phyloP scores from a whole-genome alignment of 1,140 invertebrate species.

The Thrips palmi region DNA sequence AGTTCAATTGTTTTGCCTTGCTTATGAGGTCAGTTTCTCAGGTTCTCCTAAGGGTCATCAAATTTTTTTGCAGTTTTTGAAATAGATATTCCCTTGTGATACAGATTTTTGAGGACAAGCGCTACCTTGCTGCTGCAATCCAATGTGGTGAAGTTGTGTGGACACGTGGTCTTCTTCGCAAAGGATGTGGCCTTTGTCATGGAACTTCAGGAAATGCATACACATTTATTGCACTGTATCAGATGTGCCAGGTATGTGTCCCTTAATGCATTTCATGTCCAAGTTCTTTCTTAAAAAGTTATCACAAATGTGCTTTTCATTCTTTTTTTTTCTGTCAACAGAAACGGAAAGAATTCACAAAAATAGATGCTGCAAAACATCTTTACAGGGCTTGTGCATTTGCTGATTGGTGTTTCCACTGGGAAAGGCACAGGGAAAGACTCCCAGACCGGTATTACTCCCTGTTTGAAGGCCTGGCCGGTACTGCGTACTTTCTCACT shows the following conservation, averaged over 20 bases:
- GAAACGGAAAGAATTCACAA: conserved; percentile 6
- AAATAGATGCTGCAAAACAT: conserved; percentile 30
- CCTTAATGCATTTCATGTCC: conserved; percentile 7
- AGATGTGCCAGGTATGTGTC: conserved; percentile 46
- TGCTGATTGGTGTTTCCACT: conserved; percentile 64
- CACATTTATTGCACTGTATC: conserved; percentile 62
- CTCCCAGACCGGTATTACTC: conserved; percentile 62
- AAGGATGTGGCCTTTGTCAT: conserved; percentile 85
- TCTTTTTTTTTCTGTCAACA: conserved; percentile 7
- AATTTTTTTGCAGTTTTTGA: no score
- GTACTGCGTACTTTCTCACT: conserved; percentile 47
- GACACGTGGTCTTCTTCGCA: conserved; percentile 65
- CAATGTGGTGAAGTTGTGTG: conserved; percentile 64
- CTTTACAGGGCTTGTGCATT: conserved; percentile 63
- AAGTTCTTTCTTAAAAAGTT: neutral
- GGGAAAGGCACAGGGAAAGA: conserved; percentile 43
- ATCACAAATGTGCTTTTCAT: conserved; percentile 6
- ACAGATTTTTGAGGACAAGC: conserved; percentile 47
- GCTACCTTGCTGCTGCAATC: conserved; percentile 54
- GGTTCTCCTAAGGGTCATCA: conserved; percentile 9
- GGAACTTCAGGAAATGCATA: conserved; percentile 85
- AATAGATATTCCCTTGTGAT: no score
- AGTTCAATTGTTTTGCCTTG: conserved; percentile 51
- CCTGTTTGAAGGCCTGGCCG: conserved; percentile 61
- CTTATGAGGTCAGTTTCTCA: conserved; percentile 43